Base-by-base conservation (phyloP, 1,140 invertebrate genomes). In the Diachasmimorpha longicaudata region DNA sequence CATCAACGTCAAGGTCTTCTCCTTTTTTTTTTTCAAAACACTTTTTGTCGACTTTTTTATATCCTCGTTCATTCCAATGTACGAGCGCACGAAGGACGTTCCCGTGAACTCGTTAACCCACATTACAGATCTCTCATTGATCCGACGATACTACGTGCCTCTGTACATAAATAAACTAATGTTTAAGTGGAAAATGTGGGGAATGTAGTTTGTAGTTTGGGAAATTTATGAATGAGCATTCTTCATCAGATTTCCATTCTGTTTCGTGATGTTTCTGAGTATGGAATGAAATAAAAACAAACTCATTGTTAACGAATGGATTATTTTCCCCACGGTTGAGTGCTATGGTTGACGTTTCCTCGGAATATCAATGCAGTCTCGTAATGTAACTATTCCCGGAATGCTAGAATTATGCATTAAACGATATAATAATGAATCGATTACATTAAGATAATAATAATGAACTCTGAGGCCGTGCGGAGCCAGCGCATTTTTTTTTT, bases 71-170 rank as follows among this genome's bases (percentile, higher is more conserved):
- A 44, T n/a, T 69, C 42, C 37, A 42, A 42, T 37, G 67, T 69
- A 42, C 37, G 67, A 67, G 25, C 70, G 21, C 48, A 52, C 36
- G 46, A 72, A 72, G 70, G 46, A 72, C 70, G 31, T 52, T 72
- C 70, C 46, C 31, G 46, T 72, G 46, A 72, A 72, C 70, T 72
- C 70, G 70, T 72, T 72, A 72, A 72, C 70, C 70, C 52, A 72
- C 70, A 72, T 72, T 55, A 37, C 46, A 31, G 14, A 72, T 46
- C 21, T 42, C 70, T 72, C 70, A 72, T 72, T 72, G 44, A 72
- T 72, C 70, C 31, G 6, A 11, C 39, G 39, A 39, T 69, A 71
- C 44, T 46, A 46, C 16, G n/a, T 52, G 48, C 16, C 14, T 16
- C 14, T 16, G 48, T 52, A 52, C 68, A 37, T 70, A 70, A 37